Percentiles rank a stretch among this genome's conserved stretches.
These are phyloP conservation scores for Artemia franciscana DNA, from an alignment of 1,140 invertebrate species.

Conservation along the genomic window DNA sequence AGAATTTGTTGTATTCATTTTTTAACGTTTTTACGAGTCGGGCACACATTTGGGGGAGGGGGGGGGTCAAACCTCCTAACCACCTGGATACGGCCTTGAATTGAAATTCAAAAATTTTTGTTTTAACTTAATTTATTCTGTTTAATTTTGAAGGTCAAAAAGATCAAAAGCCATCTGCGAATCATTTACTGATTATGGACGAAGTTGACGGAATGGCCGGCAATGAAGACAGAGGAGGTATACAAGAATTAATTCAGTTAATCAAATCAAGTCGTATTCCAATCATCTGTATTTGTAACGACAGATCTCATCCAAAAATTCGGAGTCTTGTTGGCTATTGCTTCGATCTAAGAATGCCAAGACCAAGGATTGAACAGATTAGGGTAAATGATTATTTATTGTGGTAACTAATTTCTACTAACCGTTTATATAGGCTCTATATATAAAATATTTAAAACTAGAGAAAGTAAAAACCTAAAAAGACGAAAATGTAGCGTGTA, in stretches of 20 bases:
- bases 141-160: too few species aligned
- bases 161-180: slow-evolving; percentile 16
- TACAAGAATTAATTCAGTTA: slow-evolving; percentile 74
- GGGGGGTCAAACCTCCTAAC: too few species aligned
- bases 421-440: not conserved
- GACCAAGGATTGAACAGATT: slow-evolving; percentile 70
- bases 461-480: too few species aligned
- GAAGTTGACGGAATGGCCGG: slow-evolving; percentile 99
- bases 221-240: slow-evolving; percentile 91
- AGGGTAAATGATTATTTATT: slow-evolving; percentile 29
- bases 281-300: slow-evolving; percentile 97
- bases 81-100: too few species aligned
- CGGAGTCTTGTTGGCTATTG: slow-evolving; percentile 78
- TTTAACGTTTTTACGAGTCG: too few species aligned
- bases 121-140: too few species aligned
- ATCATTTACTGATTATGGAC: slow-evolving; percentile 91
- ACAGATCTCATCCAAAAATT: slow-evolving; percentile 81
- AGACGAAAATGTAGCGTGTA: too few species aligned
- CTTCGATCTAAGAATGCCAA: slow-evolving; percentile 65
- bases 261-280: slow-evolving; percentile 79
- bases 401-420: slow-evolving; percentile 1
- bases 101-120: too few species aligned
- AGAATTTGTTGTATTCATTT: too few species aligned
- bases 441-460: not conserved
- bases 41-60: too few species aligned